phyloP scores from a whole-genome alignment of 2,113 vertebrate species.

The Malurus cyaneus region DNA sequence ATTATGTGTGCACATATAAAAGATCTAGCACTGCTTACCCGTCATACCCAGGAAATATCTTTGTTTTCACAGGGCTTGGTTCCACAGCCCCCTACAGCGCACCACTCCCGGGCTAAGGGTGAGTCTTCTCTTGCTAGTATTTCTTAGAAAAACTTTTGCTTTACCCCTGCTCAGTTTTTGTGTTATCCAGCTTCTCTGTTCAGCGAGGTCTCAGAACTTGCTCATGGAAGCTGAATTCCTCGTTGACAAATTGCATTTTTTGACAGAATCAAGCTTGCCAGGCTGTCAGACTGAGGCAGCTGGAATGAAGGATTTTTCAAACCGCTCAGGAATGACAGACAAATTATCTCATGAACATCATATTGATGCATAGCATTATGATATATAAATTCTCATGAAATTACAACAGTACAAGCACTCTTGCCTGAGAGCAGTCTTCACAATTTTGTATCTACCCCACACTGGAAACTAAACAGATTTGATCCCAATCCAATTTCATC shows the following conservation, averaged over 20 bases:
- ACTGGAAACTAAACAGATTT: background rate
- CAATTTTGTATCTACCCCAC: background rate
- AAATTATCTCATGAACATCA: background rate
- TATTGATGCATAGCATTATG: background rate
- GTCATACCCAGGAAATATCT: background rate
- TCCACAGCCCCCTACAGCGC: background rate
- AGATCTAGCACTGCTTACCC: background rate
- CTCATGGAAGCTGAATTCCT: background rate
- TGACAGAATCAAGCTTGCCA: background rate
- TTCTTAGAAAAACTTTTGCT: background rate
- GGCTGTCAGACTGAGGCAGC: background rate
- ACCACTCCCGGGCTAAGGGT: rapidly evolving
- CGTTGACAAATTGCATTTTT: background rate
- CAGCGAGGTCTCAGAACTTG: background rate
- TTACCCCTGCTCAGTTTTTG: background rate
- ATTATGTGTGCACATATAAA: background rate
- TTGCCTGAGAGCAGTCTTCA: background rate
- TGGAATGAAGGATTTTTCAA: background rate
- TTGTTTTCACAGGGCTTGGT: background rate
- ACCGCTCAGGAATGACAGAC: background rate
- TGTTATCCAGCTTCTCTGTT: background rate
- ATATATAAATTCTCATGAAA: background rate
- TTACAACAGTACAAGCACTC: background rate
- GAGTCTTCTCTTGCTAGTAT: background rate
- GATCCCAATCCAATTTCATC: background rate